A percentile compares a stretch with the other conserved stretches of the same genome.
These are phyloP conservation scores for Caenorhabditis sp. DNA, from an alignment of 2,888 invertebrate species.

Conservation along the genomic window DNA sequence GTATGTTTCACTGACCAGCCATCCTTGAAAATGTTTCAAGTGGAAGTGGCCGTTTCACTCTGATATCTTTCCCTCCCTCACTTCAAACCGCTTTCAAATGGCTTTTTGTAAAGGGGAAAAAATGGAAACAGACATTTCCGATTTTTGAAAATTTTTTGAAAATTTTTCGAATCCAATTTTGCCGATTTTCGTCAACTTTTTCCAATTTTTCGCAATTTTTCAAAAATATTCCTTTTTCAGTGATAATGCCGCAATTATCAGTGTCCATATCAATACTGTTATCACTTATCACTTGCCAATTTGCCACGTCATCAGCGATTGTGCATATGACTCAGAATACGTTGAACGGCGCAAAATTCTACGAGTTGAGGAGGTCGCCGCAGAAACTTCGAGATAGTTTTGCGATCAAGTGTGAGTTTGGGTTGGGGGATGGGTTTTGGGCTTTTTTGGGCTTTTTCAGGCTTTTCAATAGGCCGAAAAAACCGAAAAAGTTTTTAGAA, in stretches of 20 bases:
- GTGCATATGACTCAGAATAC: conserved; percentile 64
- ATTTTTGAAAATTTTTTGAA: neutral
- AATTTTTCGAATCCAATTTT: no score
- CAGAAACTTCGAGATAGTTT: conserved; percentile 26
- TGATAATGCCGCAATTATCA: conserved; percentile 21
- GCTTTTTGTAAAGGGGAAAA: no score
- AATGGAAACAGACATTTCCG: neutral
- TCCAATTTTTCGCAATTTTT: neutral
- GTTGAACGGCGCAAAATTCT: conserved; percentile 64
- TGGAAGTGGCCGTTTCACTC: conserved; percentile 50
- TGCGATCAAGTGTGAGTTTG: conserved; percentile 27
- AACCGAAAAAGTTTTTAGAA: no score
- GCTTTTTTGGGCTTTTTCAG: no score
- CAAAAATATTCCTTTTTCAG: neutral
- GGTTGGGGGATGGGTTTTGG: neutral
- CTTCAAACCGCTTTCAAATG: no score
- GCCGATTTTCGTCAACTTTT: no score
- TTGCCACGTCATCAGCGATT: conserved; percentile 37
- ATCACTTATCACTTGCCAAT: conserved; percentile 4
- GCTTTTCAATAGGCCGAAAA: no score
- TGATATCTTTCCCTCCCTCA: conserved; percentile 9
- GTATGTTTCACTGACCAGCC: neutral
- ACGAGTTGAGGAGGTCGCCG: conserved; percentile 46
- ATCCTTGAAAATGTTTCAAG: conserved; percentile 27
- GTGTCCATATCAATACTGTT: conserved; percentile 13